These are phyloP conservation scores for Onychomys leucogaster DNA, from an alignment of 2,797 vertebrate genomes.

Conservation along the genomic window DNA sequence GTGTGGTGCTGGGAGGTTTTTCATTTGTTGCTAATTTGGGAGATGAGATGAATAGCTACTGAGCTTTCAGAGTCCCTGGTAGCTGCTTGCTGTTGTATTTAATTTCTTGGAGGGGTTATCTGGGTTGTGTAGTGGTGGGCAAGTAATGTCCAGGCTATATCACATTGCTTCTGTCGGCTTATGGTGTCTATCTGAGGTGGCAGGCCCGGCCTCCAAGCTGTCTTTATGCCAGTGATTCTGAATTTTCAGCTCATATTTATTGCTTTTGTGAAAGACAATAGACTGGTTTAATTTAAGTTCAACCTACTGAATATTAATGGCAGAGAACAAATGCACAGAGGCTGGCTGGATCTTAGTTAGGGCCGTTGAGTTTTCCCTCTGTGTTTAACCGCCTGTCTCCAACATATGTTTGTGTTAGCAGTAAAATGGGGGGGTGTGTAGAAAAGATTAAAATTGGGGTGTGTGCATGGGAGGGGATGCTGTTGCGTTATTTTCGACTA, in stretches of 20 bases:
- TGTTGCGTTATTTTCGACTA: constrained; percentile 26
- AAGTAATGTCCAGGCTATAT: not conserved
- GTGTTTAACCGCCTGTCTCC: constrained; percentile 38
- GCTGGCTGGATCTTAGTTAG: constrained; percentile 45
- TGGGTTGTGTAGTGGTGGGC: not conserved
- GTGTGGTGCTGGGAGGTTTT: not conserved
- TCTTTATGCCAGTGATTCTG: constrained; percentile 51
- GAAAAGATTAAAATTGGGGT: constrained; percentile 35
- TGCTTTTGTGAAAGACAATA: constrained; percentile 82
- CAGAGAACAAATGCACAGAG: constrained; percentile 59
- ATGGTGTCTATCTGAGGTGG: not conserved
- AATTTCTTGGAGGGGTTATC: not conserved
- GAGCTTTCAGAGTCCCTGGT: not conserved
- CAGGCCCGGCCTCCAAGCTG: constrained; percentile 18
- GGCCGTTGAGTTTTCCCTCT: constrained; percentile 57
- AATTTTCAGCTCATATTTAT: constrained; percentile 78
- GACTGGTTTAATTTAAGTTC: constrained; percentile 80
- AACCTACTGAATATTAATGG: constrained; percentile 81
- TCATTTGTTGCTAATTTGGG: constrained; percentile 34
- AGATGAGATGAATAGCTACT: not conserved
- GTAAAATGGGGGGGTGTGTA: not conserved
- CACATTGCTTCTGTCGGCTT: not conserved
- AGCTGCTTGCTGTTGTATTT: not conserved
- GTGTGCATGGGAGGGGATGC: not conserved
- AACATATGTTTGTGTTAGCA: constrained; percentile 32